Conservation (phyloP, 2,888 invertebrate genomes). For the Cerastis rubricosa region DNA sequence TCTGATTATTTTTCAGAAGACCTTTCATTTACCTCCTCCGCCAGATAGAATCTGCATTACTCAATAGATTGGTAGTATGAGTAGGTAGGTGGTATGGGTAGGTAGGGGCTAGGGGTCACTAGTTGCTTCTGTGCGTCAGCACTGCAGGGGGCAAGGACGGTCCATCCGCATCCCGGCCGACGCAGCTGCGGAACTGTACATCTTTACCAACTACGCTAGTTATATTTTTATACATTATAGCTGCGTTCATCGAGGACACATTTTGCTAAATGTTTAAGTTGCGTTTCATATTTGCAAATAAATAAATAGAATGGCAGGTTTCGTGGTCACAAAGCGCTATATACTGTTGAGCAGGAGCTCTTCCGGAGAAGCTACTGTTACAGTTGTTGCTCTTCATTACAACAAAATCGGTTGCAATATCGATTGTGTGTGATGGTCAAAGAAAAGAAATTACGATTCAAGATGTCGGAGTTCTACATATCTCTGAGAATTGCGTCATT, state of each 20-base stretch:
- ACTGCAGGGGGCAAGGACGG: constrained; percentile 49
- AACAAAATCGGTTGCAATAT: no score
- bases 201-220: neutral
- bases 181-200: constrained; percentile 9
- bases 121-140: constrained; percentile 40
- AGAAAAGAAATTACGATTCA: constrained; percentile 4
- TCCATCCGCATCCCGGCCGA: constrained; percentile 34
- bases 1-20: neutral
- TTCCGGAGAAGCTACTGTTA: no score
- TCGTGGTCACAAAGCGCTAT: neutral
- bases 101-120: constrained; percentile 22
- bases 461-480: neutral
- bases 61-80: constrained; percentile 16
- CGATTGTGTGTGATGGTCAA: no score
- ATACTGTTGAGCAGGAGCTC: neutral
- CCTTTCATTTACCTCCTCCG: neutral
- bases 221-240: no score
- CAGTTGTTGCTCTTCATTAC: no score
- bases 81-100: neutral
- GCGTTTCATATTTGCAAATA: neutral
- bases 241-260: neutral
- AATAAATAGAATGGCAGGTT: neutral
- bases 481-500: neutral
- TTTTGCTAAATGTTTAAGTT: neutral
- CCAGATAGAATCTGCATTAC: constrained; percentile 6